Conservation (phyloP, 2,888 invertebrate species). For the Coronaproctus castanopsis region DNA sequence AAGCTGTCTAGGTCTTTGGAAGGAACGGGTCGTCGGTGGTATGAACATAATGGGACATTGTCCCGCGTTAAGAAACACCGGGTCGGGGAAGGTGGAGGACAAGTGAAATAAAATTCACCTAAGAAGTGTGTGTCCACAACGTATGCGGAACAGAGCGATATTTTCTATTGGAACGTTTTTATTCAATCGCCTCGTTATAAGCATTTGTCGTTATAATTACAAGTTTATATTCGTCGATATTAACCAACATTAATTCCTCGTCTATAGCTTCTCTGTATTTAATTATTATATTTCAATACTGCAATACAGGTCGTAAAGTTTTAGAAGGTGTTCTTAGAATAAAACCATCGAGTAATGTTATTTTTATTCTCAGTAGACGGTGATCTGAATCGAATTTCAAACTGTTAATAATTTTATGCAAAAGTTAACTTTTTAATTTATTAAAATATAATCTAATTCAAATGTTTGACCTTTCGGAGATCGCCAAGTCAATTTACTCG, state of each 20-base stretch:
- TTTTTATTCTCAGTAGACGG: too few relatives aligned
- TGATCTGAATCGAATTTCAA: not conserved
- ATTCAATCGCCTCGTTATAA: not conserved
- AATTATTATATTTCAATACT: not conserved
- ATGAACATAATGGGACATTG: too few relatives aligned
- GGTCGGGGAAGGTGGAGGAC: too few relatives aligned
- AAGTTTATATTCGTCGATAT: not conserved
- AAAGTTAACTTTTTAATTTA: not conserved
- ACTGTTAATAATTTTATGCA: not conserved
- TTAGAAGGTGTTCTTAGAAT: not conserved
- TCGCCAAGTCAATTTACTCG: not conserved
- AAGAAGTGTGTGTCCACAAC: too few relatives aligned
- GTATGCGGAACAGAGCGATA: too few relatives aligned
- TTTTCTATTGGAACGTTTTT: too few relatives aligned
- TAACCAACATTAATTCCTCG: not conserved
- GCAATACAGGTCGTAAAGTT: not conserved
- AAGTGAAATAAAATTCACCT: too few relatives aligned
- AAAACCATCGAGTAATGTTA: not conserved
- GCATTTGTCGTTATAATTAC: not conserved
- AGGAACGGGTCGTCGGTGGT: too few relatives aligned
- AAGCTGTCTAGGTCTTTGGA: too few relatives aligned
- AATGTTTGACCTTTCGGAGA: not conserved
- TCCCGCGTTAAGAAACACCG: too few relatives aligned
- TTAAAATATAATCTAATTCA: not conserved
- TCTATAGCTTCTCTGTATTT: not conserved